Conservation (phyloP, 2,113 vertebrate genomes). For the Lasiurus cinereus region DNA sequence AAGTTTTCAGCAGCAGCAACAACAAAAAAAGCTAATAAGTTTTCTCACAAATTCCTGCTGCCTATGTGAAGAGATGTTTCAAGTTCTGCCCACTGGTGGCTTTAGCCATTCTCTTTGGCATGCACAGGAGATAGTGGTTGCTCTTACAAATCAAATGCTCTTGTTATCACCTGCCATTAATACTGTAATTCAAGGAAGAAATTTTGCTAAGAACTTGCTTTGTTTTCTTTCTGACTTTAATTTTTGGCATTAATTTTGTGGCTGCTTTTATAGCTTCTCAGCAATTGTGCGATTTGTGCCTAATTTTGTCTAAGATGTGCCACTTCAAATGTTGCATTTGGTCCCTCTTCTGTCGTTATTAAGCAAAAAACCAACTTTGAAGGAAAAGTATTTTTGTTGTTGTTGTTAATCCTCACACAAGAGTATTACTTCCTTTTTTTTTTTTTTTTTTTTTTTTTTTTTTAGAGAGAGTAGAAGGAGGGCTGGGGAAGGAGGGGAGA, state of each 20-base stretch:
- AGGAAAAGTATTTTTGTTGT: background rate
- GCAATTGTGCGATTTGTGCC: background rate
- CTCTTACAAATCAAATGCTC: background rate
- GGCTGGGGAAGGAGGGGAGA: no score
- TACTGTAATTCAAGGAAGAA: background rate
- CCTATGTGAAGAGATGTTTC: background rate
- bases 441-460: no score
- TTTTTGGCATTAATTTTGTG: constrained; percentile 12
- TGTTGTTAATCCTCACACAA: no score
- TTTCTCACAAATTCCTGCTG: background rate
- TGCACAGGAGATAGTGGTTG: background rate
- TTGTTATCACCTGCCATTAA: background rate
- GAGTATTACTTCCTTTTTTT: no score
- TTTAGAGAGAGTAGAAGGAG: no score
- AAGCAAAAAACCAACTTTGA: background rate
- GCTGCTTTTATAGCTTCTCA: background rate
- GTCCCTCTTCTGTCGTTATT: background rate
- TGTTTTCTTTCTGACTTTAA: constrained; percentile 29
- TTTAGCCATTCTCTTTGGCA: background rate
- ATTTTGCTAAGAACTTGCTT: background rate
- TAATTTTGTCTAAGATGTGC: background rate
- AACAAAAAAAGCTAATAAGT: background rate
- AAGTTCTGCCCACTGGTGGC: background rate
- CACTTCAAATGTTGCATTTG: background rate
- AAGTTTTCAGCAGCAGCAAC: background rate